Base-by-base conservation (phyloP, 2,888 invertebrate genomes). In the Incurvaria masculella region DNA sequence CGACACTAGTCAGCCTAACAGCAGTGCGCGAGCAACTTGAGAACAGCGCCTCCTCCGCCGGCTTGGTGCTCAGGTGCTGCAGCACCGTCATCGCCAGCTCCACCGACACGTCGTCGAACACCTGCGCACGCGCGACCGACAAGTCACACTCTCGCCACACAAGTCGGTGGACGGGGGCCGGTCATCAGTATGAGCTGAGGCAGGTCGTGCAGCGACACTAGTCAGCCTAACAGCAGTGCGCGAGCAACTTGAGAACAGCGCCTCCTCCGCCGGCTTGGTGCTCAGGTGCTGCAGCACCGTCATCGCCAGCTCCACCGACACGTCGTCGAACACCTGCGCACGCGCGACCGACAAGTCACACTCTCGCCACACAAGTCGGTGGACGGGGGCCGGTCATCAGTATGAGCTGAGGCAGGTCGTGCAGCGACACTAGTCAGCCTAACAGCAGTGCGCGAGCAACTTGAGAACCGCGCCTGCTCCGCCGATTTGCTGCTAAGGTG, bases 251-350 rank as follows among this genome's bases (percentile, higher is more conserved):
- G 74, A 91, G 81, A 80, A 91, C 59, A 90, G 80, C 57, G 88
- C 85, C 64, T 92, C 91, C 74, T 94, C 94, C 26, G 72, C 72
- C 21, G 92, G 91, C 63, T 85, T 88, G 48, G 83, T 83, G 63
- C 87, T 88, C 79, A 94, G 87, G 74, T 87, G 93, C 79, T 95
- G 94, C 55, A 95, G 82, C 61, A 94, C 79, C 46, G 94, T 94
- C 91, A 95, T 92, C 42, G 91, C 86, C 64, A 95, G 73, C 73
- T 95, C 95, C 49, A 94, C 91, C 51, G 94, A 93, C 48, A 94
- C 88, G 69, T 95, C 95, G 69, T 95, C 95, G 72, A 95, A 95
- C 49, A 94, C 93, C 94, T 94, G 69, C 52, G n/a, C n/a, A n/a
- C n/a, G n/a, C n/a, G n/a, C n/a, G n/a, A n/a, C n/a, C n/a, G n/a